Conservation (phyloP, 2,888 invertebrate genomes). For the Congeria kusceri region DNA sequence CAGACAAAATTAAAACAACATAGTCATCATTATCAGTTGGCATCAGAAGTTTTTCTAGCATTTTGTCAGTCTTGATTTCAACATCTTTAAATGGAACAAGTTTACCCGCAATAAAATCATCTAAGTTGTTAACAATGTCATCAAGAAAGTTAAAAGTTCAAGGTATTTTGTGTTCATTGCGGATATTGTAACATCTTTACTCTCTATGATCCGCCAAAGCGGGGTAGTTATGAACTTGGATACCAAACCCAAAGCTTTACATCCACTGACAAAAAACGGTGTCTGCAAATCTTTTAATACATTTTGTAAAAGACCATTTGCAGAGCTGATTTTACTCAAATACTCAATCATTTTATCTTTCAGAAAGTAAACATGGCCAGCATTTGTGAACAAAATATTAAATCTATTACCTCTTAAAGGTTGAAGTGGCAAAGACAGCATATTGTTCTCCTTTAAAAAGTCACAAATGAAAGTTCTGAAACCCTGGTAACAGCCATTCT, state of each 20-base stretch:
- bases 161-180: conserved; percentile 14
- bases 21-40: not conserved
- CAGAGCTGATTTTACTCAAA: not conserved
- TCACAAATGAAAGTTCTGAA: conserved; percentile 37
- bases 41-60: conserved; percentile 6
- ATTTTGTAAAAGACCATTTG: conserved; percentile 4
- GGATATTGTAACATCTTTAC: conserved; percentile 24
- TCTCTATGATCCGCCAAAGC: conserved; percentile 31
- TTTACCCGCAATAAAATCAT: conserved; percentile 19
- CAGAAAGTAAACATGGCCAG: conserved; percentile 46
- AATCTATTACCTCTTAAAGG: conserved; percentile 48
- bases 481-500: conserved; percentile 40
- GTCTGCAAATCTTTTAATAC: conserved; percentile 16
- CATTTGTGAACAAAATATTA: conserved; percentile 55
- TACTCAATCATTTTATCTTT: conserved; percentile 34
- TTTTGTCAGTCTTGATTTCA: conserved; percentile 17
- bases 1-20: conserved; percentile 18
- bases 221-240: conserved; percentile 27
- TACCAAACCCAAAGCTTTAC: conserved; percentile 24
- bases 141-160: not conserved
- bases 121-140: not conserved
- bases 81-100: conserved; percentile 8
- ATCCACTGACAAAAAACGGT: conserved; percentile 26
- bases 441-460: conserved; percentile 33
- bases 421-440: conserved; percentile 29